These are phyloP conservation scores for Forbesichthys papilliferus DNA, from an alignment of 2,113 vertebrate species.

Conservation along the genomic window DNA sequence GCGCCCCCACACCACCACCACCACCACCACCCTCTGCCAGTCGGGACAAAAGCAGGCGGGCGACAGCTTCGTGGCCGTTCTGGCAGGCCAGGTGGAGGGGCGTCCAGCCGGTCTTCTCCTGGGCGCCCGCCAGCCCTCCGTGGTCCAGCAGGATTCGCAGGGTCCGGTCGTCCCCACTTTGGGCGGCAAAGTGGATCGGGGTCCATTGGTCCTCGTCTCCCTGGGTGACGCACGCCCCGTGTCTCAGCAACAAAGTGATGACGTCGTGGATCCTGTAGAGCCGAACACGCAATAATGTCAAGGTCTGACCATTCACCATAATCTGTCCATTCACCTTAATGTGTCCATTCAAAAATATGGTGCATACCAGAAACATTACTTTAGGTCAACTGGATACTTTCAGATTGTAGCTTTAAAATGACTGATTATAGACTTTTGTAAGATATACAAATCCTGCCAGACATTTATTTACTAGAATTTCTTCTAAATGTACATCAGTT, in stretches of 20 bases:
- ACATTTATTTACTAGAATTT: background rate
- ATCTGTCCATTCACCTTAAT: no score
- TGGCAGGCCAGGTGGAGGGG: constrained; percentile 85
- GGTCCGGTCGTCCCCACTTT: constrained; percentile 79
- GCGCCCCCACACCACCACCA: background rate
- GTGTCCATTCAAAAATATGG: no score
- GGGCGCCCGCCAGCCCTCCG: constrained; percentile 61
- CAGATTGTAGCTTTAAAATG: no score
- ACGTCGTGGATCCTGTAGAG: constrained; percentile 69
- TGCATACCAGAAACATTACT: no score
- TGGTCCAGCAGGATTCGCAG: constrained; percentile 79
- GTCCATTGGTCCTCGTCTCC: constrained; percentile 81
- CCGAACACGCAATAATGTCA: no score
- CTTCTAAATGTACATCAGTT: background rate
- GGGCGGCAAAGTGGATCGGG: constrained; percentile 83
- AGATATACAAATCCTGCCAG: background rate
- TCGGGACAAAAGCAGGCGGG: constrained; percentile 79
- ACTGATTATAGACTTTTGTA: background rate
- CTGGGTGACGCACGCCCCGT: constrained; percentile 56
- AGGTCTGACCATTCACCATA: no score
- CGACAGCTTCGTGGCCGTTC: constrained; percentile 85
- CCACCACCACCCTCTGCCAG: constrained; percentile 42
- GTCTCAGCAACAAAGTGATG: constrained; percentile 71
- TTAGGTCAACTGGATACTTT: no score
- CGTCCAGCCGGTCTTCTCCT: constrained; percentile 79